A percentile compares a stretch with the other conserved stretches of the same genome.
These are phyloP conservation scores for Drosophila putrida DNA, from an alignment of 2,888 invertebrate species.

Conservation along the genomic window DNA sequence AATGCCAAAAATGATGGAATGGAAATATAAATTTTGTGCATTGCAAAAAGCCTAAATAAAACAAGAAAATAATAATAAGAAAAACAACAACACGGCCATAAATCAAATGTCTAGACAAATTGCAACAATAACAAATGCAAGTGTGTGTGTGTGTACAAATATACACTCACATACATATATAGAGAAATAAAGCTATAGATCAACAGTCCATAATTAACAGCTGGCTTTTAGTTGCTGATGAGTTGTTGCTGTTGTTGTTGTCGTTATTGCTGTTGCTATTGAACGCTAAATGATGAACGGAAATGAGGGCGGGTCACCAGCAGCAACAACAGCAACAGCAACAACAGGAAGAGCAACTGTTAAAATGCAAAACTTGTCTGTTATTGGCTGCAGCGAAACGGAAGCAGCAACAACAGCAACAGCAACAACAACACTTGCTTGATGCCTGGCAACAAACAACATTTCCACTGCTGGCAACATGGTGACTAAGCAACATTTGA, in stretches of 20 bases:
- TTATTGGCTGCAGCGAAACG: slow-evolving; percentile 24
- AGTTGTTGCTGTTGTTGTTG: slow-evolving; percentile 31
- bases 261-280: slow-evolving; percentile 24
- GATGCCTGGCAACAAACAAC: slow-evolving; percentile 10
- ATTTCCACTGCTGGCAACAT: slow-evolving; percentile 7
- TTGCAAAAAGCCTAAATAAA: not conserved
- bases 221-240: slow-evolving; percentile 41
- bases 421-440: slow-evolving; percentile 1
- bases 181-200: slow-evolving; percentile 33
- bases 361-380: slow-evolving; percentile 35
- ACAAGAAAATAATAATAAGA: slow-evolving; percentile 7
- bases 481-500: not conserved
- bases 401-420: slow-evolving; percentile 11
- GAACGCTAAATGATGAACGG: slow-evolving; percentile 34
- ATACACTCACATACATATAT: not conserved
- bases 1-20: slow-evolving; percentile 34
- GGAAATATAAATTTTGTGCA: slow-evolving; percentile 29
- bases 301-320: slow-evolving; percentile 54
- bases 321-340: slow-evolving; percentile 31
- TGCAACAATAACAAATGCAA: slow-evolving; percentile 48
- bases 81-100: slow-evolving; percentile 45
- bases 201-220: slow-evolving; percentile 48
- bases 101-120: slow-evolving; percentile 75
- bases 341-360: slow-evolving; percentile 56
- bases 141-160: not conserved